A percentile compares a stretch with the other conserved stretches of the same genome.
Conservation (phyloP, 2,888 invertebrate genomes). For the Erynnis tages region DNA sequence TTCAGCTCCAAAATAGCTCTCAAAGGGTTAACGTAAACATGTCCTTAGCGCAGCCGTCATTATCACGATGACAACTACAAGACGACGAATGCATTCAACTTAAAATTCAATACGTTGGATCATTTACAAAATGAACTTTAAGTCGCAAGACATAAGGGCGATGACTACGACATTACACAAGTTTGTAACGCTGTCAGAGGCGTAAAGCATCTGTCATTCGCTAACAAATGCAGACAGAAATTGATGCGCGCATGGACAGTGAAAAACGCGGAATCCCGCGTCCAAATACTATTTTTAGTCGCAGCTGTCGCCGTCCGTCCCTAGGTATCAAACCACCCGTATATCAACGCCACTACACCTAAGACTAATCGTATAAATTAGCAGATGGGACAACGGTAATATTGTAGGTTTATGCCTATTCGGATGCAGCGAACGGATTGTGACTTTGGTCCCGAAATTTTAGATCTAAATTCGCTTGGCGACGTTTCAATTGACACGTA, state of each 20-base stretch:
- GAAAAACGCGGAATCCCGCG: slow-evolving; percentile 78
- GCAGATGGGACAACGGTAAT: slow-evolving; percentile 23
- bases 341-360: slow-evolving; percentile 39
- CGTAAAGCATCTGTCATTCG: slow-evolving; percentile 78
- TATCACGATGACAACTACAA: slow-evolving; percentile 63
- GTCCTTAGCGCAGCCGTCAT: slow-evolving; percentile 69
- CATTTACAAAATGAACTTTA: slow-evolving; percentile 40
- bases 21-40: slow-evolving; percentile 66
- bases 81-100: slow-evolving; percentile 48
- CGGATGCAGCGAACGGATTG: not conserved
- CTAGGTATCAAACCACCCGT: slow-evolving; percentile 53
- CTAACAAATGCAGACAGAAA: slow-evolving; percentile 76
- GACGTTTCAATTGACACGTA: not conserved
- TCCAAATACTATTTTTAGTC: slow-evolving; percentile 65
- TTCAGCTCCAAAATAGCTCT: slow-evolving; percentile 57
- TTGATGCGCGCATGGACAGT: slow-evolving; percentile 77
- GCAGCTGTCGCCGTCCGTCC: slow-evolving; percentile 71
- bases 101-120: slow-evolving; percentile 18
- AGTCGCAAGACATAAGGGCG: slow-evolving; percentile 30
- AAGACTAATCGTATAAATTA: slow-evolving; percentile 41
- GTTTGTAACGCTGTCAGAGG: slow-evolving; percentile 48
- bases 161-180: slow-evolving; percentile 22
- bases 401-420: slow-evolving; percentile 30
- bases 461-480: slow-evolving; percentile 10
- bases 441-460: not conserved